A percentile compares a stretch with the other conserved stretches of the same genome.
Evolutionary conservation across 2,113 vertebrate genomes (phyloP).

Genomic region (Ptilonorhynchus violaceus): DNA sequence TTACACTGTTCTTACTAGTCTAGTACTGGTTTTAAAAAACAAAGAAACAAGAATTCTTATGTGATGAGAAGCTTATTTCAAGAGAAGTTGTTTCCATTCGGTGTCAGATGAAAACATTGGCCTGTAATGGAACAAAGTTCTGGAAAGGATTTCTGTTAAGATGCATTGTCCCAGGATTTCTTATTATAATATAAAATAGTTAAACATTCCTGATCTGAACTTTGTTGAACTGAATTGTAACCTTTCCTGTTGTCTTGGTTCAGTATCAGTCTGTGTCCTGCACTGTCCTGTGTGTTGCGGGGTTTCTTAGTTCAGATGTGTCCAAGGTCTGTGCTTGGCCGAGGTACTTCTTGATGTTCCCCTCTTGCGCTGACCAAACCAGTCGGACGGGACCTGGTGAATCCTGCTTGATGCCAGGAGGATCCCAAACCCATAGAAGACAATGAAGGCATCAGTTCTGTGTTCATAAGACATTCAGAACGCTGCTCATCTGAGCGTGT

Average conservation of each 20-base stretch:
- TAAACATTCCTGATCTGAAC: neutral
- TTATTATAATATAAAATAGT: neutral
- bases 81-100: neutral
- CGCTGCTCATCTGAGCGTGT: neutral
- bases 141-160: neutral
- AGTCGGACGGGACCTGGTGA: neutral
- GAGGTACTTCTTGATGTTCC: neutral
- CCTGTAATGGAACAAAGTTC: neutral
- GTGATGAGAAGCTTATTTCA: neutral
- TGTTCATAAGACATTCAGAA: neutral
- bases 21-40: neutral
- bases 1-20: neutral
- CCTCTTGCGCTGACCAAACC: neutral
- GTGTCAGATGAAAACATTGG: neutral
- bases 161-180: neutral
- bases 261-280: neutral
- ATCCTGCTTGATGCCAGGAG: neutral
- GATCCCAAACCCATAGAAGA: neutral
- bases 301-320: neutral
- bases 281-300: neutral
- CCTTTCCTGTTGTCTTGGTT: neutral
- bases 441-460: neutral
- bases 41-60: neutral
- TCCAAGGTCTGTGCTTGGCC: neutral
- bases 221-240: neutral